Percentiles rank a stretch among this genome's conserved stretches.
These are phyloP conservation scores for Peromyscus melanophrys DNA, from an alignment of 2,797 vertebrate species.

Conservation along the genomic window DNA sequence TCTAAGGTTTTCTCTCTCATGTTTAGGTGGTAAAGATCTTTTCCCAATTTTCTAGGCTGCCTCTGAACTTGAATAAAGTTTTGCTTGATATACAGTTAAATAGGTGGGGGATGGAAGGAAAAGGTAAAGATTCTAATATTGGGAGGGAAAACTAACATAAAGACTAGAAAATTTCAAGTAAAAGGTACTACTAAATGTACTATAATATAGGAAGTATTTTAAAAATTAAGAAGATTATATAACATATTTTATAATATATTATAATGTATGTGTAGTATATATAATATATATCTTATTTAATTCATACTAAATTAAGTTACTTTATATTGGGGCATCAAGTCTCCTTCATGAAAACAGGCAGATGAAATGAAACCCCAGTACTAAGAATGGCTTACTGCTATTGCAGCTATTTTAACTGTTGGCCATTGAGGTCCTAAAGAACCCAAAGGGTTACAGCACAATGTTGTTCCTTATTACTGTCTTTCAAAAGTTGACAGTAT, in stretches of 20 bases:
- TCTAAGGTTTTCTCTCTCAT: not conserved
- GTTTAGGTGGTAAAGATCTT: not conserved
- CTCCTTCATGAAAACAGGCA: not conserved
- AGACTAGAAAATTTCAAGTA: not conserved
- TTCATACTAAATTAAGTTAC: not conserved
- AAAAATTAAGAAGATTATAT: too few relatives aligned
- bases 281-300: too few relatives aligned
- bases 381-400: not conserved
- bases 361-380: not conserved
- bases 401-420: not conserved
- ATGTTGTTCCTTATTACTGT: not conserved
- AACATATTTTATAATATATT: too few relatives aligned
- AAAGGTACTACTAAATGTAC: not conserved
- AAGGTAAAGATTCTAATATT: not conserved
- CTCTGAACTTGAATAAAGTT: not conserved
- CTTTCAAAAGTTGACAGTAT: not conserved
- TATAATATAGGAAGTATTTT: too few relatives aligned
- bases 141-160: not conserved
- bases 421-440: not conserved
- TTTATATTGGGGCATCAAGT: not conserved
- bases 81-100: not conserved
- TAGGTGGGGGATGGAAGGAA: not conserved
- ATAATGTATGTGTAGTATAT: too few relatives aligned
- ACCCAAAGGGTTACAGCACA: not conserved
- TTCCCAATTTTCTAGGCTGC: not conserved